phyloP scores from a whole-genome alignment of 2,888 invertebrate species.

The Pristionchus exspectatus region DNA sequence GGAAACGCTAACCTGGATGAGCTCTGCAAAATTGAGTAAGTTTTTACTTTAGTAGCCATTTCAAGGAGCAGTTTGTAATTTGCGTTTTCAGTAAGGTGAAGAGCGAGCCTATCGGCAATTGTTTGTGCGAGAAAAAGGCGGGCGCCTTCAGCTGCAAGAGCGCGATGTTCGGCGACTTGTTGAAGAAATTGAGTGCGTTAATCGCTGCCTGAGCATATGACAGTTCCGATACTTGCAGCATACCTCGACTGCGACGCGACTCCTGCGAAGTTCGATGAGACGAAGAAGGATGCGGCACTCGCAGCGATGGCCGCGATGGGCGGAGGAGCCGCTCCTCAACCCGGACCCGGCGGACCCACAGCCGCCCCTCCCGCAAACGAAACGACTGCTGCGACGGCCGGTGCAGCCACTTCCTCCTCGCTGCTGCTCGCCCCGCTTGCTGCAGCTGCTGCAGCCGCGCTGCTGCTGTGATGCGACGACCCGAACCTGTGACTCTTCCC shows the following conservation, averaged over 20 bases:
- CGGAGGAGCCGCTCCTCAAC: no score
- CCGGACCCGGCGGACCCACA: background rate
- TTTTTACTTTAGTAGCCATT: no score
- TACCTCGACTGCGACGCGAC: background rate
- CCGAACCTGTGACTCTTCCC: background rate
- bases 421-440: background rate
- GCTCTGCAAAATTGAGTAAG: no score
- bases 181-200: background rate
- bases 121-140: background rate
- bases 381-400: background rate
- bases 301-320: background rate
- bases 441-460: background rate
- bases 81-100: no score
- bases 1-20: no score
- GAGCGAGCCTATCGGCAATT: no score
- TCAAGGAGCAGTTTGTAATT: no score
- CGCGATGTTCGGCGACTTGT: background rate
- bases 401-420: background rate
- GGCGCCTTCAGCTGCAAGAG: background rate
- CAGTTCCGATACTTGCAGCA: background rate
- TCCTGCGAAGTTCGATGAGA: background rate
- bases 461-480: no score
- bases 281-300: background rate
- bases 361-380: background rate
- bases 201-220: background rate